Base-by-base conservation (phyloP, 2,113 vertebrate species). In the Potamarius usumacintae region DNA sequence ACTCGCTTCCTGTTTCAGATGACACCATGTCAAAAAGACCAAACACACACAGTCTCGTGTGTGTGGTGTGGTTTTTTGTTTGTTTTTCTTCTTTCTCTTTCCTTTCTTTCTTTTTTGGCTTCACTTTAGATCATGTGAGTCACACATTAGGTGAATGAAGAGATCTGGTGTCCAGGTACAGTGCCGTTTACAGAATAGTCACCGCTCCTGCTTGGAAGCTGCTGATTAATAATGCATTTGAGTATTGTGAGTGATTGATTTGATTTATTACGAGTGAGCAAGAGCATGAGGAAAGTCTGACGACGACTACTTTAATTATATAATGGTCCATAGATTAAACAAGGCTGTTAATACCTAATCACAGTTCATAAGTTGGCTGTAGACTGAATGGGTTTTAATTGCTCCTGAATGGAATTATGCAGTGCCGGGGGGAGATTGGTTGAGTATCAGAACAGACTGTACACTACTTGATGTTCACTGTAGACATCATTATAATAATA, bases 141-240 rank as follows among this genome's bases (percentile, higher is more conserved):
- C 52, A 25, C 53, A 58, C n/a, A 20, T 34, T 57, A 76, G 25
- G 34, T 77, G 71, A 58, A 77, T 5, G 12, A 58, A n/a, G 34
- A 25, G 55, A 42, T 77, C 55, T 7, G 30, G 53, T 74, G 76
- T 85, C 30, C 53, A 77, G 71, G 71, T 85, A 72, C 71, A 60
- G 15, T 27, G 20, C n/a, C 3, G 27, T 80, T 80, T 80, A 57
- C 53, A 58, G 77, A n/a, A 25, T 8, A 7, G 52, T 25, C 83
- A 1, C n/a, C 0, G 12, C 55, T 48, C 6, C 62, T 58, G 48
- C 7, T 58, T 27, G 42, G 57, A 77, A 60, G 72, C 72, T 62
- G 9, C 15, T 10, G 63, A 65, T 69, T 60, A 77, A 85, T 85
- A 85, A 85, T 84, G 27, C 27, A 84, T 74, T 22, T 7, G 4